These are phyloP conservation scores for Asobara japonica DNA, from an alignment of 1,140 invertebrate species.

Conservation along the genomic window DNA sequence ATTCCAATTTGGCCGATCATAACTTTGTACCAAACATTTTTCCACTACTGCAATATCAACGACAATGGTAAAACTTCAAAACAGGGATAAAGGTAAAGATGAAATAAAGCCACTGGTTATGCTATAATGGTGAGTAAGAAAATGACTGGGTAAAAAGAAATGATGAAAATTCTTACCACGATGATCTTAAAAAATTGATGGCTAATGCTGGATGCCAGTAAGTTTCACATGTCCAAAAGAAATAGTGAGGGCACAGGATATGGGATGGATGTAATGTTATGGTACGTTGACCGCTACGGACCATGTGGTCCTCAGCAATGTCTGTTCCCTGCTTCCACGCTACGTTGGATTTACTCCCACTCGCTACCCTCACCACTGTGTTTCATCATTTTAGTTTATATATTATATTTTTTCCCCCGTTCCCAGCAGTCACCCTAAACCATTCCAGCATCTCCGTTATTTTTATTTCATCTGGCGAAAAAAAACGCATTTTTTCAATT, in stretches of 20 bases:
- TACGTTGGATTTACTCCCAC: slow-evolving; percentile 44
- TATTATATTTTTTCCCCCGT: slow-evolving; percentile 29
- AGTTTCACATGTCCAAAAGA: slow-evolving; percentile 48
- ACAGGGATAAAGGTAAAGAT: too few relatives aligned
- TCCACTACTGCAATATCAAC: too few relatives aligned
- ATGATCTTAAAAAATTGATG: slow-evolving; percentile 3
- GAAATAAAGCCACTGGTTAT: too few relatives aligned
- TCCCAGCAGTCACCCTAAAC: neutral
- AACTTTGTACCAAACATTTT: too few relatives aligned
- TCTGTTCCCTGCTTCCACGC: slow-evolving; percentile 41
- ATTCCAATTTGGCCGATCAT: too few relatives aligned
- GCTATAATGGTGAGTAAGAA: neutral
- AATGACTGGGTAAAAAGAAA: slow-evolving; percentile 13
- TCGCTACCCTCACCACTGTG: slow-evolving; percentile 28
- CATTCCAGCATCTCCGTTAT: neutral
- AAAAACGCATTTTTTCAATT: neutral
- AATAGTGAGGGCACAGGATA: slow-evolving; percentile 47
- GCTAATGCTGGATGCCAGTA: neutral
- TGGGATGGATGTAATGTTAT: slow-evolving; percentile 46
- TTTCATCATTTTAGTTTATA: slow-evolving; percentile 39
- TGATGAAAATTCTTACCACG: slow-evolving; percentile 17
- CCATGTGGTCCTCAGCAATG: slow-evolving; percentile 37
- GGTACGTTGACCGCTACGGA: slow-evolving; percentile 45
- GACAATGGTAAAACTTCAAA: too few relatives aligned
- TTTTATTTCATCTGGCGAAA: slow-evolving; percentile 6